Conservation (phyloP, 2,797 vertebrate species). For the Pantherophis alleghaniensis region DNA sequence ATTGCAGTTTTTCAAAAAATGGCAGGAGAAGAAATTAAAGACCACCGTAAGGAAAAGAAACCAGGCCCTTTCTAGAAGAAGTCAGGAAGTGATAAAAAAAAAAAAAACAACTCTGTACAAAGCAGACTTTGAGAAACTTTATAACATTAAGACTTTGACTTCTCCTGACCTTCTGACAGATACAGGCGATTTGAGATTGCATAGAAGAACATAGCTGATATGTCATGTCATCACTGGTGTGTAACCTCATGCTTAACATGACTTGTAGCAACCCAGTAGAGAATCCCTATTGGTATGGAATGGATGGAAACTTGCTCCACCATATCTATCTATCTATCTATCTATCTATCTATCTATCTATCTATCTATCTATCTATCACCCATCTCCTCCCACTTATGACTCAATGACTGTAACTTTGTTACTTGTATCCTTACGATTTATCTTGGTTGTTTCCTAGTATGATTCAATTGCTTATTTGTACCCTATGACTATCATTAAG, state of each 20-base stretch:
- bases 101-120: conserved; percentile 39
- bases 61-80: conserved; percentile 37
- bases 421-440: too few relatives aligned
- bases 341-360: too few relatives aligned
- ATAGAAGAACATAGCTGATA: too few relatives aligned
- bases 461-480: too few relatives aligned
- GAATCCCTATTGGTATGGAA: not conserved
- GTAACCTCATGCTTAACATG: not conserved
- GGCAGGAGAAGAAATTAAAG: conserved; percentile 43
- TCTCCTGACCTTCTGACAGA: not conserved
- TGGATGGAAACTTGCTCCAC: not conserved
- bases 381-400: too few relatives aligned
- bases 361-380: too few relatives aligned
- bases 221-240: not conserved
- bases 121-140: conserved; percentile 36
- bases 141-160: conserved; percentile 20
- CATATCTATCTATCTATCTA: too few relatives aligned
- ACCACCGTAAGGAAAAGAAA: conserved; percentile 25
- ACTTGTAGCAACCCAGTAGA: not conserved
- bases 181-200: not conserved
- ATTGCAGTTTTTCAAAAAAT: conserved; percentile 52
- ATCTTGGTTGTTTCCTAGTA: too few relatives aligned
- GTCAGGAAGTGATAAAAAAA: conserved; percentile 37
- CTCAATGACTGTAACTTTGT: too few relatives aligned
- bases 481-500: too few relatives aligned